Conservation (phyloP, 2,888 invertebrate species). For the Prosopocoilus inquinatus region DNA sequence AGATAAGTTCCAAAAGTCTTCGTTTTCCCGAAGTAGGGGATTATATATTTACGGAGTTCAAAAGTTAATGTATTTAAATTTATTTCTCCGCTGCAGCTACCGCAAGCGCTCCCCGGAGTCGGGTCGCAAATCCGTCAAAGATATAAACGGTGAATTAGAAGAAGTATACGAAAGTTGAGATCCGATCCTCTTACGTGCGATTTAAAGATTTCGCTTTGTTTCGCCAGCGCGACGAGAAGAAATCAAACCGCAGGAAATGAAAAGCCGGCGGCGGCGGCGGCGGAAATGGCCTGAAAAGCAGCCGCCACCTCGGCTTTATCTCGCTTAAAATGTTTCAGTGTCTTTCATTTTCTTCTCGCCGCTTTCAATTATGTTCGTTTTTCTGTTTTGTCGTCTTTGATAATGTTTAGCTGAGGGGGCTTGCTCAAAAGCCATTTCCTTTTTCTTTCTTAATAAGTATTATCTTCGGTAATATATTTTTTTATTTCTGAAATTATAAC, state of each 20-base stretch:
- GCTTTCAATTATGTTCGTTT: slow-evolving; percentile 27
- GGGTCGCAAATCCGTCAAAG: not conserved
- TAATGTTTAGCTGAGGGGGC: too few species aligned
- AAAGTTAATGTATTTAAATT: too few species aligned
- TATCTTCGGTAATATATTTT: too few species aligned
- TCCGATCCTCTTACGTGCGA: slow-evolving; percentile 17
- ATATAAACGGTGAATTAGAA: slow-evolving; percentile 11
- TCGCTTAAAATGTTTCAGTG: slow-evolving; percentile 36
- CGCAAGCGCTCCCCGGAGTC: too few species aligned
- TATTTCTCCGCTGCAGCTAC: too few species aligned
- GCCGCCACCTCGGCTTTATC: slow-evolving; percentile 41
- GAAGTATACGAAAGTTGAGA: slow-evolving; percentile 16
- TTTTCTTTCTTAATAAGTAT: too few species aligned
- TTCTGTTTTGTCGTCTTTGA: slow-evolving; percentile 1
- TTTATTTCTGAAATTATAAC: too few species aligned
- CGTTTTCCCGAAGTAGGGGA: too few species aligned
- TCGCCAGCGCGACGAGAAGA: slow-evolving; percentile 16
- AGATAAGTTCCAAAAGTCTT: too few species aligned
- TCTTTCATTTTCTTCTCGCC: slow-evolving; percentile 33
- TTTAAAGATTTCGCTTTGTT: slow-evolving; percentile 10
- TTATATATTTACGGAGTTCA: too few species aligned
- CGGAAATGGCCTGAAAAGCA: slow-evolving; percentile 44
- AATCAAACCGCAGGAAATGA: slow-evolving; percentile 21
- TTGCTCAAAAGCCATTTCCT: too few species aligned
- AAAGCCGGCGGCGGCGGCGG: slow-evolving; percentile 28